A percentile compares a stretch with the other conserved stretches of the same genome.
Evolutionary conservation across 2,888 invertebrate species (phyloP).

Genomic region (Vanessa cardui): DNA sequence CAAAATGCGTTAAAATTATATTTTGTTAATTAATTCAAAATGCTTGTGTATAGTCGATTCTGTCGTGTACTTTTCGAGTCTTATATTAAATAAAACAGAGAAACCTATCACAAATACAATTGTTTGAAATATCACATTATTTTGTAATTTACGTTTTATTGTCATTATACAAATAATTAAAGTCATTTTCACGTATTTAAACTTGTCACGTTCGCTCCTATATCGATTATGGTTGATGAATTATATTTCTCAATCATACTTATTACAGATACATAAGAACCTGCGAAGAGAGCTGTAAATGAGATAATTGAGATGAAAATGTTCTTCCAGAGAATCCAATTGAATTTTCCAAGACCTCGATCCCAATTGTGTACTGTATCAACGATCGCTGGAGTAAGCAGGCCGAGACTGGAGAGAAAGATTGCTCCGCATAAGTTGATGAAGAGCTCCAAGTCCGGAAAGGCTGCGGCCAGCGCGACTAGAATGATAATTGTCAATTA

Average conservation of each 20-base stretch:
- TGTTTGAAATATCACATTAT: conserved; percentile 1
- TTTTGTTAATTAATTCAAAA: not conserved
- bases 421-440: conserved; percentile 94
- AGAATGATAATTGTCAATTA: conserved; percentile 49
- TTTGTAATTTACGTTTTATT: not conserved
- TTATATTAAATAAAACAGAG: not conserved
- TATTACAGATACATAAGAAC: conserved; percentile 67
- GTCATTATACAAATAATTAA: not conserved
- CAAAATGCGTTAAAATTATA: not conserved
- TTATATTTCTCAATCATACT: conserved; percentile 64
- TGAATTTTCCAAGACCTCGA: conserved; percentile 80
- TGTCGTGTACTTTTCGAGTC: not conserved
- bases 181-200: conserved; percentile 16
- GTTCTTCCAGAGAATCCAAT: conserved; percentile 89
- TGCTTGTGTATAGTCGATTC: too few species aligned
- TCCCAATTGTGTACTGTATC: conserved; percentile 89
- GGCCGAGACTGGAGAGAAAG: conserved; percentile 87
- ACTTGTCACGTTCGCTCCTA: conserved; percentile 22
- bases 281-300: conserved; percentile 65
- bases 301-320: conserved; percentile 68
- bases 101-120: conserved; percentile 1
- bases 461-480: conserved; percentile 89
- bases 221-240: conserved; percentile 14
- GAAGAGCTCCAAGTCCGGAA: conserved; percentile 92
- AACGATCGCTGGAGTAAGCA: conserved; percentile 88